phyloP scores from a whole-genome alignment of 2,113 vertebrate species.

The Cyprinodon variegatus region DNA sequence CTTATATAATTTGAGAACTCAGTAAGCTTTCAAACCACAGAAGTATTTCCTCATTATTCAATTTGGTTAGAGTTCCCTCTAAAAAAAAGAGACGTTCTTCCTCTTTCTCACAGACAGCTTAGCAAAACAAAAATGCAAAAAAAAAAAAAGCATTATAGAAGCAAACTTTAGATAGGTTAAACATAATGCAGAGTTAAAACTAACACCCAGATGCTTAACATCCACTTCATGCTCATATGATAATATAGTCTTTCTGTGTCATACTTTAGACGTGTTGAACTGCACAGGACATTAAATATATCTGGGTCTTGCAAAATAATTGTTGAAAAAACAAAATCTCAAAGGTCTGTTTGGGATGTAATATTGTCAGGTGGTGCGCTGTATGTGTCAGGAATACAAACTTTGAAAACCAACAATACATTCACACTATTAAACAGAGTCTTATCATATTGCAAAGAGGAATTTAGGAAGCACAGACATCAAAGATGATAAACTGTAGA shows the following conservation, averaged over 20 bases:
- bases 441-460: not conserved
- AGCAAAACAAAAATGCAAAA: not conserved
- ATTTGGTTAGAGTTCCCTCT: conserved; percentile 12
- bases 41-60: conserved; percentile 17
- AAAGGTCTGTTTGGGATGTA: not conserved
- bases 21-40: conserved; percentile 23
- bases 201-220: not conserved
- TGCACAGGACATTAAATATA: not conserved
- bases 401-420: not conserved
- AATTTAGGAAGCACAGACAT: not conserved
- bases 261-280: not conserved
- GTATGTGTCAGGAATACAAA: no score
- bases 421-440: not conserved
- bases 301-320: not conserved
- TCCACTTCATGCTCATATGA: not conserved
- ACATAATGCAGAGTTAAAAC: not conserved
- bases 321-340: not conserved
- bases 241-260: not conserved
- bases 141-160: not conserved
- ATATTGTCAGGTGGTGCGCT: no score
- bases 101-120: conserved; percentile 5
- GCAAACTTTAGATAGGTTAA: not conserved
- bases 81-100: conserved; percentile 22
- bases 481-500: not conserved
- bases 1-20: conserved; percentile 10